phyloP scores from a whole-genome alignment of 2,797 vertebrate species.

The Fringilla coelebs region DNA sequence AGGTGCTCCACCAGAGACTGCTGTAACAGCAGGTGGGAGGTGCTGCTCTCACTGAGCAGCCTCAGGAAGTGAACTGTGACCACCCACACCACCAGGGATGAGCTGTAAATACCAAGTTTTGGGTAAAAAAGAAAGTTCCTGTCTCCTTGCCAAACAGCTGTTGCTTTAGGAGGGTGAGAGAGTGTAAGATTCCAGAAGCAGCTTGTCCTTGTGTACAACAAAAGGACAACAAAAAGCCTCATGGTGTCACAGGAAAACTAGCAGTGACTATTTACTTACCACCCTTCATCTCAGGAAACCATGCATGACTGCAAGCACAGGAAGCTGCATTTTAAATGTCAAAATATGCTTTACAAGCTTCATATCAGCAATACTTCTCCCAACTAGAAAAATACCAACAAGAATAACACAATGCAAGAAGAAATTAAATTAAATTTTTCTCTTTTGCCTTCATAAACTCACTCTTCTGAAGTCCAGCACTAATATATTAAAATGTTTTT shows the following conservation, averaged over 20 bases:
- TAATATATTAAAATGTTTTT: neutral
- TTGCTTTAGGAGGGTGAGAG: neutral
- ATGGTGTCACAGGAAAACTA: neutral
- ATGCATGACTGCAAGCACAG: neutral
- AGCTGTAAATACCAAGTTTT: neutral
- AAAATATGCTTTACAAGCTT: neutral
- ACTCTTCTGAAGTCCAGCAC: neutral
- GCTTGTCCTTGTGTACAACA: neutral
- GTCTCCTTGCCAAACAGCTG: slow-evolving; percentile 24
- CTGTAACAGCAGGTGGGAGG: neutral
- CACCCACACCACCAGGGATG: neutral
- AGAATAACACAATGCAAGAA: neutral
- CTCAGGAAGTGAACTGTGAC: neutral
- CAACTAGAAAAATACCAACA: neutral
- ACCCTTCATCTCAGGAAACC: slow-evolving; percentile 15
- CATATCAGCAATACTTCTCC: neutral
- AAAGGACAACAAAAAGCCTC: too few relatives aligned
- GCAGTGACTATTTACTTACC: neutral
- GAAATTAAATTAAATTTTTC: slow-evolving; percentile 2
- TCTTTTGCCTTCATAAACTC: neutral
- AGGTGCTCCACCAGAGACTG: neutral
- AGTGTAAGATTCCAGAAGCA: neutral
- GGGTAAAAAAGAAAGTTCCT: neutral
- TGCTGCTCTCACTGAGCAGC: neutral
- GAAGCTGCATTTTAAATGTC: slow-evolving; percentile 20